These are phyloP conservation scores for Ganaspis sp. DNA, from an alignment of 1,140 invertebrate genomes.

Conservation along the genomic window DNA sequence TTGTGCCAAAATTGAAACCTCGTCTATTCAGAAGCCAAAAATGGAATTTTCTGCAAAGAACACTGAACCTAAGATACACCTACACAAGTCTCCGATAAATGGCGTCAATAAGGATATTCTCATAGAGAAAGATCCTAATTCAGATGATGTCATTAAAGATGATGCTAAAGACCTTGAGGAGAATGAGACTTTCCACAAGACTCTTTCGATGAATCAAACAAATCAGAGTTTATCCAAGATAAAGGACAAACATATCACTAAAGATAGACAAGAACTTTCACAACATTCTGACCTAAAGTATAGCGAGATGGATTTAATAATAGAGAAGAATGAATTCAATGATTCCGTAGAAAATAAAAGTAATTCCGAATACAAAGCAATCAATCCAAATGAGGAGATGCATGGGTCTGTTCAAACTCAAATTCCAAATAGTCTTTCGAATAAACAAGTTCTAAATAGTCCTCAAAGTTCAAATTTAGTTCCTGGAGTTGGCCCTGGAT, in stretches of 20 bases:
- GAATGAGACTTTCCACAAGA: conserved; percentile 55
- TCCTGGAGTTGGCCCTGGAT: conserved; percentile 70
- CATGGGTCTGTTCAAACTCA: conserved; percentile 13
- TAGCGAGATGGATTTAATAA: conserved; percentile 32
- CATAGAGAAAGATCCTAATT: conserved; percentile 56
- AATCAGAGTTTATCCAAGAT: conserved; percentile 53
- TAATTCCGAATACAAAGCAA: background rate
- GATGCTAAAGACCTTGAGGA: conserved; percentile 6
- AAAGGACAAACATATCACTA: conserved; percentile 41
- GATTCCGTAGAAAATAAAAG: conserved; percentile 18
- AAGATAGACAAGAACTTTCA: background rate
- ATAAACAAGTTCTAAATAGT: conserved; percentile 37
- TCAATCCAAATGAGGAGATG: background rate
- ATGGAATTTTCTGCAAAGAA: conserved; percentile 67
- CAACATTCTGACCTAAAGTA: background rate
- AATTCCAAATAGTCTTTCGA: conserved; percentile 34
- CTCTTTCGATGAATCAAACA: conserved; percentile 62
- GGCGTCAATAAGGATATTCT: conserved; percentile 63
- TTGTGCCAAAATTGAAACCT: conserved; percentile 53
- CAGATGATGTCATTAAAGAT: conserved; percentile 64
- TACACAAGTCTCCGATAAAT: conserved; percentile 60
- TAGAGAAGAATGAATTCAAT: conserved; percentile 29
- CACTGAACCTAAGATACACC: conserved; percentile 60
- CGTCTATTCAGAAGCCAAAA: conserved; percentile 61
- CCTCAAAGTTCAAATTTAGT: conserved; percentile 38